Base-by-base conservation (phyloP, 1,140 invertebrate species). In the Drosophila parabipectinata region DNA sequence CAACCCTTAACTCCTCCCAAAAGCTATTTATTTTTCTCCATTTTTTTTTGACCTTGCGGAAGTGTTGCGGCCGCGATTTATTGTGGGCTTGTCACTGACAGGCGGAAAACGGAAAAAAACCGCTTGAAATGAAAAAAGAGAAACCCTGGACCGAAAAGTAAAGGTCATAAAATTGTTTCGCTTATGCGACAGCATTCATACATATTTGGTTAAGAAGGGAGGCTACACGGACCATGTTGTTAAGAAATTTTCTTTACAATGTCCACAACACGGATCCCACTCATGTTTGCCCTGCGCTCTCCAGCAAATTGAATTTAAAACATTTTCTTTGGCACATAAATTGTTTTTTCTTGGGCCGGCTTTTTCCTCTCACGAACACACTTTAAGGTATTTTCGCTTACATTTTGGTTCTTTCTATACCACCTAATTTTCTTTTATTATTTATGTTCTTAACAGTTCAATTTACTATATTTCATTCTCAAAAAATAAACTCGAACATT, bases 231-330 rank as follows among this genome's bases (percentile, higher is more conserved):
- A 28, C 15, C 2, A 6, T 28, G n/a, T 41, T 56, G 14, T 47
- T 37, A 28, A 50, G 34, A 18, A 72, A 51, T 66, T 39, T 26
- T 26, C n/a, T 41, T 10, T 15, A 8, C 44, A 14, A 4, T 57
- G 44, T 58, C 71, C 24, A 14, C 21, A 39, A 37, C 37, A 41
- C 21, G 50, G 21, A 45, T 32, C 10, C 15, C 9, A 50, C 34
- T 41, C 15, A 9, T 68, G 48, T 50, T 57, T 56, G 21, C 50
- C 54, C 15, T 47, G 15, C 18, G 41, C 14, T 26, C 15, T 34
- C 9, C 7, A 18, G 30, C 30, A 81, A 80, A 81, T 77, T 77
- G 58, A 73, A 77, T 77, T 75, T 79, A 54, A 55, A 61, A 34
- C 39, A 59, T 48, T 78, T 69, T 50, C 41, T 37, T 56, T 52